A percentile compares a stretch with the other conserved stretches of the same genome.
Evolutionary conservation across 2,888 invertebrate species (phyloP).

Genomic region (Exocentrus adspersus): DNA sequence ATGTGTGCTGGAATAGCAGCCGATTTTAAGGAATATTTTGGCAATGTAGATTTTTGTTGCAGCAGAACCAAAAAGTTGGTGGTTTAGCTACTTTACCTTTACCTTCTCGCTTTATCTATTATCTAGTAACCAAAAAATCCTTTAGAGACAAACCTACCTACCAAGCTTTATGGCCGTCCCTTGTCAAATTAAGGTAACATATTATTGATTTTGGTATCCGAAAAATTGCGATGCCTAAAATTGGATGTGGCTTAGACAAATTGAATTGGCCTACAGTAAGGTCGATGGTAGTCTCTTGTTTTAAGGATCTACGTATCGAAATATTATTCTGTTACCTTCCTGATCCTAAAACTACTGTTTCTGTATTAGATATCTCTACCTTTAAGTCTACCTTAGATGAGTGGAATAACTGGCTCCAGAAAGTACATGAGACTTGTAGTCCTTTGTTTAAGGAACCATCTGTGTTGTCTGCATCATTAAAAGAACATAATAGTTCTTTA

Average conservation of each 20-base stretch:
- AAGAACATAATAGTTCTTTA: neutral
- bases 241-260: neutral
- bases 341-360: too few species aligned
- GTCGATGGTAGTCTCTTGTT: neutral
- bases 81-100: too few species aligned
- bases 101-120: neutral
- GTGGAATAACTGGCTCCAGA: neutral
- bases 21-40: too few species aligned
- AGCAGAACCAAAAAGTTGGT: too few species aligned
- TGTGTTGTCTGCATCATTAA: neutral
- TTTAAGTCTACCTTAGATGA: neutral
- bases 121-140: neutral
- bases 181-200: neutral
- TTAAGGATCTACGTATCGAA: neutral
- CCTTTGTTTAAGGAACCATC: neutral
- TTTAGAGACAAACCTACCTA: neutral
- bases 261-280: neutral
- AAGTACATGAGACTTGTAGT: neutral
- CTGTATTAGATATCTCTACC: neutral
- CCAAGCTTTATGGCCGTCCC: neutral
- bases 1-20: too few species aligned
- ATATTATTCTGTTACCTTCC: too few species aligned
- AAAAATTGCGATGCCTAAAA: neutral
- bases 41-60: too few species aligned
- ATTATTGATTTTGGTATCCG: neutral